Base-by-base conservation (phyloP, 2,113 vertebrate genomes). In the Tachysurus vachellii region DNA sequence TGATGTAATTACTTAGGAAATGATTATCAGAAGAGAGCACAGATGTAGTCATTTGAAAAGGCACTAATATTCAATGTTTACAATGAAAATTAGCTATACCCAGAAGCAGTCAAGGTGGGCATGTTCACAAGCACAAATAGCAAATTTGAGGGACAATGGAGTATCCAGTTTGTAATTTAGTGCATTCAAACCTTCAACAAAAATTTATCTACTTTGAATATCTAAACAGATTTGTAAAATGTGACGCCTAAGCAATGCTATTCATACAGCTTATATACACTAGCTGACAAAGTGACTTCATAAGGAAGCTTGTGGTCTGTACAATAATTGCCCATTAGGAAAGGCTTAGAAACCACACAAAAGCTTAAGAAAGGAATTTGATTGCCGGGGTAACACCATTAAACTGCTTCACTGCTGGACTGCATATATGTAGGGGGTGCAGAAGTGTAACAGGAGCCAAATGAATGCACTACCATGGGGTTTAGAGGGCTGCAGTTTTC, bases 31-130 rank as follows among this genome's bases (percentile, higher is more conserved):
- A 66, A 59, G 79, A 47, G 77, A 61, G 85, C 77, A 50, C 79
- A 82, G 85, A 86, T 86, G 85, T 81, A 70, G 47, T 81, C 79
- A 14, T 86, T 44, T 28, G 36, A 86, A 86, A 71, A 31, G 64
- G 13, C 26, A 80, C 75, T 19, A 59, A 86, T 81, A 86, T 59
- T 71, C 85, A 70, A 47, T 71, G 85, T 61, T 73, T 59, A 47
- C 79, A 82, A 86, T 61, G 80, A 64, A 85, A 79, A 79, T 79
- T 26, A 85, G 66, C 57, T 47, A 28, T 68, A 12, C 85, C 54
- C 66, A 31, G 54, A 44, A 71, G 36, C 23, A 57, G 36, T 59
- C n/a, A 50, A 79, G 84, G 57, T 79, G n/a, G 73, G n/a, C 36
- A 59, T 42, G 83, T 59, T 80, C n/a, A 59, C 9, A 1, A 12